These are phyloP conservation scores for Palythoa caribaeorum DNA, from an alignment of 92 coral and sea anemone species.

Conservation along the genomic window DNA sequence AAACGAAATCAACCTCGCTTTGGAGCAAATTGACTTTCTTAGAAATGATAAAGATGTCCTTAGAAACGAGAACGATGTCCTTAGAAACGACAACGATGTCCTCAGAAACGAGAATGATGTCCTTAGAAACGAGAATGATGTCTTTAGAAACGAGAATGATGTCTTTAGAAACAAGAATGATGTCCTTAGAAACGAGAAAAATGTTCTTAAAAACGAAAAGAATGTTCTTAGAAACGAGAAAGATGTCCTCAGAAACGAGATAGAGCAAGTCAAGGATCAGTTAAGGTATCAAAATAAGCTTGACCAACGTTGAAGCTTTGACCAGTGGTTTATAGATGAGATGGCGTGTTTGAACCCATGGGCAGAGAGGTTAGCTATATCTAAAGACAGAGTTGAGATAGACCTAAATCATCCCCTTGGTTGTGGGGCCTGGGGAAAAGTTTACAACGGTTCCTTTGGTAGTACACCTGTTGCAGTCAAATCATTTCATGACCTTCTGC, in stretches of 20 bases:
- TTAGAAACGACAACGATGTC: too few relatives aligned
- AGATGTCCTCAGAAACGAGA: too few relatives aligned
- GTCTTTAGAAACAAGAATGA: too few relatives aligned
- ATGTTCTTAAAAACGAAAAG: too few relatives aligned
- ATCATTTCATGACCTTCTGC: neutral
- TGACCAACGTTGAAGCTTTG: neutral
- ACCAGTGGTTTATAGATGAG: neutral
- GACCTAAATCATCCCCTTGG: neutral
- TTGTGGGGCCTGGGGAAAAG: neutral
- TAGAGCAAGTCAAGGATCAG: neutral
- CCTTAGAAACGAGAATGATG: too few relatives aligned
- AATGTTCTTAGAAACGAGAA: too few relatives aligned
- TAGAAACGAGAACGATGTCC: too few relatives aligned
- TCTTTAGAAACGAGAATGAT: too few relatives aligned
- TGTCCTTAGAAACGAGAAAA: too few relatives aligned
- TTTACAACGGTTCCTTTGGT: neutral
- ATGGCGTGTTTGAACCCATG: neutral
- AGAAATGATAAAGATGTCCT: neutral
- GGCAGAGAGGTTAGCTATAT: neutral
- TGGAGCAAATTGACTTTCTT: neutral
- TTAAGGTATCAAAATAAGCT: neutral
- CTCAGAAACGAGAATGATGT: too few relatives aligned
- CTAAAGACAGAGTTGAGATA: neutral
- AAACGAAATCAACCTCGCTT: neutral
- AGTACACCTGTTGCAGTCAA: conserved; percentile 14